A percentile compares a stretch with the other conserved stretches of the same genome.
Conservation (phyloP, 2,888 invertebrate species). For the Mylabris sibirica region DNA sequence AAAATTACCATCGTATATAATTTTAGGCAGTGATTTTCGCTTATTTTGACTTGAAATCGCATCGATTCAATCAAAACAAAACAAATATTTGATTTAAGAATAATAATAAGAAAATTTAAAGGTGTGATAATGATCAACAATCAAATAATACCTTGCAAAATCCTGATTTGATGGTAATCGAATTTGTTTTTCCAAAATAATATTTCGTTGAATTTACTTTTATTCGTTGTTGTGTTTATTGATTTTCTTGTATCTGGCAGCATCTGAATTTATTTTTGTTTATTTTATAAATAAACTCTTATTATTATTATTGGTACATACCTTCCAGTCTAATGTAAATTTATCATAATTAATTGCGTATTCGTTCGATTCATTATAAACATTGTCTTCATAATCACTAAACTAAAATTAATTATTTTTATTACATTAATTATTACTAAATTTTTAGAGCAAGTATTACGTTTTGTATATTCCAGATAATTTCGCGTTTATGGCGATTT, state of each 20-base stretch:
- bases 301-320: constrained; percentile 23
- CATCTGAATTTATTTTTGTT: constrained; percentile 15
- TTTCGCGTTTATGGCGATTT: constrained; percentile 42
- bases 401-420: constrained; percentile 20
- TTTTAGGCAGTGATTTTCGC: too few relatives aligned
- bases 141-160: constrained; percentile 41
- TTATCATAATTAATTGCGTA: constrained; percentile 19
- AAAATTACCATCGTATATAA: constrained; percentile 15
- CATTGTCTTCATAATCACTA: constrained; percentile 22
- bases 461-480: constrained; percentile 21
- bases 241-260: constrained; percentile 2
- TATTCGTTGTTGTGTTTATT: constrained; percentile 12
- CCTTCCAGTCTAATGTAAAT: constrained; percentile 24
- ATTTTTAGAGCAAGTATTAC: constrained; percentile 3
- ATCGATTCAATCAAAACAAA: background rate
- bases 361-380: constrained; percentile 19
- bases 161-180: constrained; percentile 38
- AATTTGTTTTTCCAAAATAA: constrained; percentile 37
- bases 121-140: constrained; percentile 54
- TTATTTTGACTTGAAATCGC: too few relatives aligned
- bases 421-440: background rate
- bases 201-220: constrained; percentile 14
- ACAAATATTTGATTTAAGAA: too few relatives aligned
- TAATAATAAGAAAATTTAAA: constrained; percentile 81
- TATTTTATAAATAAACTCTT: background rate